These are phyloP conservation scores for Vireo griseus DNA, from an alignment of 2,797 vertebrate species.

Conservation along the genomic window DNA sequence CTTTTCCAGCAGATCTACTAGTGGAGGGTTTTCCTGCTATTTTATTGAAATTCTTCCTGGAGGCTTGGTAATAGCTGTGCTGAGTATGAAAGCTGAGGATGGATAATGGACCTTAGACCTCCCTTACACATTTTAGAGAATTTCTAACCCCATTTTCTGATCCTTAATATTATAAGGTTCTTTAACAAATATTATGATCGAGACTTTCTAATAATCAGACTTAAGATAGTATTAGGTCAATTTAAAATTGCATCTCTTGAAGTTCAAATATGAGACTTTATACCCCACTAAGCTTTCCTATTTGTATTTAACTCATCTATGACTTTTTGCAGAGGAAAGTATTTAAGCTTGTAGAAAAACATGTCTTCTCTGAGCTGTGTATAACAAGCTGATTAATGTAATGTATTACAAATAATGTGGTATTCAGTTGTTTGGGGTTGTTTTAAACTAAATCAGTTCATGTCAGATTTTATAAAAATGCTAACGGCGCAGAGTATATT, in stretches of 20 bases:
- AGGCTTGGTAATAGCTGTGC: neutral
- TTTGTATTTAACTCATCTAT: neutral
- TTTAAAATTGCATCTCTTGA: constrained; percentile 12
- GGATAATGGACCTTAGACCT: neutral
- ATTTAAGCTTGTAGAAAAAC: constrained; percentile 30
- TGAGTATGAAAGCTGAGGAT: neutral
- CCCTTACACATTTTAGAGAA: neutral
- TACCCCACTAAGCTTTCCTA: neutral
- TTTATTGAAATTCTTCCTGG: neutral
- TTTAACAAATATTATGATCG: constrained; percentile 11
- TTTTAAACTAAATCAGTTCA: neutral
- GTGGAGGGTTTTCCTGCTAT: neutral
- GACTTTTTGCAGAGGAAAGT: neutral
- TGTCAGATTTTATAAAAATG: constrained; percentile 14
- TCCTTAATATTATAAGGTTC: neutral
- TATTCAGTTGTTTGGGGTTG: neutral
- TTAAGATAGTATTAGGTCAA: constrained; percentile 39
- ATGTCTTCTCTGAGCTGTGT: constrained; percentile 30
- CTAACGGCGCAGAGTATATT: neutral
- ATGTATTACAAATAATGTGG: constrained; percentile 32
- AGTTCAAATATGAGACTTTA: neutral
- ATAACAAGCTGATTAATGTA: constrained; percentile 36
- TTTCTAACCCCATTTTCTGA: neutral
- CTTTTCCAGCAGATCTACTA: neutral
- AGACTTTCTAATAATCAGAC: constrained; percentile 16